Conservation (phyloP, 2,797 vertebrate genomes). For the Antrozous pallidus region DNA sequence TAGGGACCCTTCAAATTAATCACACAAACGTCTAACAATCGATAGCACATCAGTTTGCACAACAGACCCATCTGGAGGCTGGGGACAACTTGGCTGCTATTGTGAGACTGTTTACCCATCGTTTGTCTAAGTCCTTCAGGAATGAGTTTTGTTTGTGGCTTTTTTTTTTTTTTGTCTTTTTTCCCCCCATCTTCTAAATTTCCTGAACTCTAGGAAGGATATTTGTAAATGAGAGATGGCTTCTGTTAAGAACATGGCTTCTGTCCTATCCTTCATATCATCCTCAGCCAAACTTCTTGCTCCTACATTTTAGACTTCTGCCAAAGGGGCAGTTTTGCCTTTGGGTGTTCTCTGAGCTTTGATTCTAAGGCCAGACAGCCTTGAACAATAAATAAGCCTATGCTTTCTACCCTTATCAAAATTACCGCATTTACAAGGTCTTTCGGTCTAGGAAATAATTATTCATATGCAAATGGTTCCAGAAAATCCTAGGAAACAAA, state of each 20-base stretch:
- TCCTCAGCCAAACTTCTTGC: neutral
- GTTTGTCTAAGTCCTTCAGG: neutral
- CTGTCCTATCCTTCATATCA: neutral
- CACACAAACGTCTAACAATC: neutral
- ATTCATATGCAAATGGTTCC: neutral
- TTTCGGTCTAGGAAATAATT: neutral
- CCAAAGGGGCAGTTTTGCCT: neutral
- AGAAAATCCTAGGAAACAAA: neutral
- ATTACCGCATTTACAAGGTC: neutral
- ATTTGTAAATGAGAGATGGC: neutral
- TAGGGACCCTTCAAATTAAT: neutral
- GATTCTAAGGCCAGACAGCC: neutral
- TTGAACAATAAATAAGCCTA: neutral
- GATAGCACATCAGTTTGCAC: accelerated
- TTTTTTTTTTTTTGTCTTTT: no score
- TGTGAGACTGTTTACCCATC: neutral
- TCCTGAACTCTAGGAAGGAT: neutral
- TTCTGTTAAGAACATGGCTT: neutral
- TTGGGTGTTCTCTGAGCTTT: neutral
- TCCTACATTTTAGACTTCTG: neutral
- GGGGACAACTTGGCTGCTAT: neutral
- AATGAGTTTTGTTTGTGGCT: neutral
- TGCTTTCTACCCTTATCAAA: neutral
- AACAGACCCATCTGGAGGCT: neutral
- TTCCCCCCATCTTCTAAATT: neutral